These are phyloP conservation scores for Cherax quadricarinatus DNA, from an alignment of 1,140 invertebrate species.

Conservation along the genomic window DNA sequence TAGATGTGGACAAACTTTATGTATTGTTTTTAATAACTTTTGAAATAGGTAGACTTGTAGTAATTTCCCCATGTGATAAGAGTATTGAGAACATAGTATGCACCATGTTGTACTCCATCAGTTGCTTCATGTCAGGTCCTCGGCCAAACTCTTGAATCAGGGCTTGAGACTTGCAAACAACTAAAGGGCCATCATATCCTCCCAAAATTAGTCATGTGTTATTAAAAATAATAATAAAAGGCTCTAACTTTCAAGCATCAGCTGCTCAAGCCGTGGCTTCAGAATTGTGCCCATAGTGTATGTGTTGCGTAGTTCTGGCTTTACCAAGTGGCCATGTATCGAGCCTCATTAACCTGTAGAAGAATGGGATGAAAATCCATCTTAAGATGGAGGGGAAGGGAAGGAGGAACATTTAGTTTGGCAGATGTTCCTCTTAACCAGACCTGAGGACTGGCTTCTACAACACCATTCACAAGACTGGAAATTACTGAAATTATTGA, in stretches of 20 bases:
- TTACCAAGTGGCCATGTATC: slow-evolving; percentile 44
- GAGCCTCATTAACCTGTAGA: slow-evolving; percentile 43
- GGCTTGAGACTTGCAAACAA: slow-evolving; percentile 27
- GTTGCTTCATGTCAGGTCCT: slow-evolving; percentile 56
- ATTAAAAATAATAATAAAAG: slow-evolving; percentile 6
- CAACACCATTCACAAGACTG: slow-evolving; percentile 26
- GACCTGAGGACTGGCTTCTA: slow-evolving; percentile 57
- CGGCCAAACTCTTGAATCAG: slow-evolving; percentile 46
- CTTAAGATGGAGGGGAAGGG: slow-evolving; percentile 17
- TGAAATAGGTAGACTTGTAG: slow-evolving; percentile 66
- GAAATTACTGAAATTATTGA: slow-evolving; percentile 40
- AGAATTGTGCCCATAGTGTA: slow-evolving; percentile 61
- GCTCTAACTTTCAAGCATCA: slow-evolving; percentile 7
- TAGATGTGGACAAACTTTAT: slow-evolving; percentile 64
- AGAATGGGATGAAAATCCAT: not conserved
- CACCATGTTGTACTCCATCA: slow-evolving; percentile 58
- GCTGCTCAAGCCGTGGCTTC: slow-evolving; percentile 49
- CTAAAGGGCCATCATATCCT: not conserved
- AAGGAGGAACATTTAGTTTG: slow-evolving; percentile 54
- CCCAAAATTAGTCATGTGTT: not conserved
- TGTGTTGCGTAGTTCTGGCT: slow-evolving; percentile 60
- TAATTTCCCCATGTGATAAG: slow-evolving; percentile 58
- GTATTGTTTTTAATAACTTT: slow-evolving; percentile 64
- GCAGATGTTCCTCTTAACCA: slow-evolving; percentile 58
- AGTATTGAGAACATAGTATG: slow-evolving; percentile 64